Evolutionary conservation across 2,797 vertebrate genomes (phyloP), one percentile per base, ranked within the genome.

Genomic region (Megalops cyprinoides): DNA sequence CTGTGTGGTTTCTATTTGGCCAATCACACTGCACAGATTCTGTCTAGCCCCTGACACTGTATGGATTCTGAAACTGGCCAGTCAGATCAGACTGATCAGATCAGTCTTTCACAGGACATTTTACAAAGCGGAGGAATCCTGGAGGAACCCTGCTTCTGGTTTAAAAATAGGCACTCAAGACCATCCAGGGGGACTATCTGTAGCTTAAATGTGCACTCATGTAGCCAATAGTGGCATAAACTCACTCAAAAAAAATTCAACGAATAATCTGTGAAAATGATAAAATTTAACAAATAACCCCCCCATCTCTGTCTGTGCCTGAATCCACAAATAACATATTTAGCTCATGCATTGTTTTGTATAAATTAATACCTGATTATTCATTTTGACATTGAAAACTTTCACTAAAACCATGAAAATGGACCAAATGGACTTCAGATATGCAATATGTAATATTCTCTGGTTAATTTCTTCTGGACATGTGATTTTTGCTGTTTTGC

Each of bases 91-190:
- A 62, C 25, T n/a, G n/a, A 31, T 79, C 12, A 37, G 62, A 12
- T 65, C 18, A 42, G 3, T 6, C 7, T 20, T n/a, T n/a, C n/a
- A n/a, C 34, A 23, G 15, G 34, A 18, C 12, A n/a, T 42, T 2
- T 49, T 28, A 82, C 12, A 82, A 76, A 82, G 71, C 67, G 83
- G 82, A 83, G 79, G 79, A 84, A 82, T 89, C 77, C 82, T 82
- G 34, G 48, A 65, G 82, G 74, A 83, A 83, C 77, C 48, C 78
- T 87, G 79, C 87, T 77, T 84, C 65, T 79, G 78, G 23, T 76
- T 77, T 88, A 88, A 85, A 86, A 85, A 90, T 89, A 88, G 87
- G 74, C 79, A 79, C 44, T 56, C 84, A 44, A 82, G 79, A 58
- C 74, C 55, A 69, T 79, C 81, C 65, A 82, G 5, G 55, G 67